A percentile compares a stretch with the other conserved stretches of the same genome.
phyloP scores from a whole-genome alignment of 2,113 vertebrate species.

The Neogobius melanostomus region DNA sequence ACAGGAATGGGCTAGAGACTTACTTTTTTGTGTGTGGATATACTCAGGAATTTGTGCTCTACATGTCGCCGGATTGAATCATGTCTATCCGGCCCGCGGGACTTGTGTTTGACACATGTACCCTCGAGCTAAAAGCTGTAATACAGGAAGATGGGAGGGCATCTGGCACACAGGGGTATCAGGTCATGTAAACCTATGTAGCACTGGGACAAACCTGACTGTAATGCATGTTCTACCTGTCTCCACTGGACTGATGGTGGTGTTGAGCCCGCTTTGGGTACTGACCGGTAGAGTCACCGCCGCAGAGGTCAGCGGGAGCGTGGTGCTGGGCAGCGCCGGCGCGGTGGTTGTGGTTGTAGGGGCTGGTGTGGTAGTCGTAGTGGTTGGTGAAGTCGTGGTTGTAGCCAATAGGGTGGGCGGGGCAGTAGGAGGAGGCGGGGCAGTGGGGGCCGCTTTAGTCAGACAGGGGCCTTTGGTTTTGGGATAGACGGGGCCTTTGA shows the following conservation, averaged over 20 bases:
- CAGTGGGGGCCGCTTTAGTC: slow-evolving; percentile 31
- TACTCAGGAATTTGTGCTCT: too few relatives aligned
- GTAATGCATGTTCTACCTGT: slow-evolving; percentile 76
- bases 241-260: slow-evolving; percentile 71
- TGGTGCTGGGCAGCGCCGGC: slow-evolving; percentile 42
- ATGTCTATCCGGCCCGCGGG: too few relatives aligned
- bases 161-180: too few relatives aligned
- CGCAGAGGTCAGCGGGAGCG: slow-evolving; percentile 39
- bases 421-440: slow-evolving; percentile 23
- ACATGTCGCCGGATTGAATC: too few relatives aligned
- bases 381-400: slow-evolving; percentile 33
- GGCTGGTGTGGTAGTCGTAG: slow-evolving; percentile 21
- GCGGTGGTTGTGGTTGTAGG: slow-evolving; percentile 32
- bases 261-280: slow-evolving; percentile 72
- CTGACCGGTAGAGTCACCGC: slow-evolving; percentile 68
- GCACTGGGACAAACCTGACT: slow-evolving; percentile 55
- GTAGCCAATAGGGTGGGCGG: slow-evolving; percentile 33
- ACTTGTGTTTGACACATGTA: too few relatives aligned
- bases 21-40: too few relatives aligned
- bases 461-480: slow-evolving; percentile 52
- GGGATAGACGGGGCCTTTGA: slow-evolving; percentile 42
- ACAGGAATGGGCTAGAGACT: too few relatives aligned
- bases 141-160: too few relatives aligned
- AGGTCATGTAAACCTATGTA: too few relatives aligned
- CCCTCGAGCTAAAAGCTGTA: too few relatives aligned